Evolutionary conservation across 2,797 vertebrate genomes (phyloP), one percentile per base, ranked within the genome.

Genomic region (Gymnocypris eckloni): DNA sequence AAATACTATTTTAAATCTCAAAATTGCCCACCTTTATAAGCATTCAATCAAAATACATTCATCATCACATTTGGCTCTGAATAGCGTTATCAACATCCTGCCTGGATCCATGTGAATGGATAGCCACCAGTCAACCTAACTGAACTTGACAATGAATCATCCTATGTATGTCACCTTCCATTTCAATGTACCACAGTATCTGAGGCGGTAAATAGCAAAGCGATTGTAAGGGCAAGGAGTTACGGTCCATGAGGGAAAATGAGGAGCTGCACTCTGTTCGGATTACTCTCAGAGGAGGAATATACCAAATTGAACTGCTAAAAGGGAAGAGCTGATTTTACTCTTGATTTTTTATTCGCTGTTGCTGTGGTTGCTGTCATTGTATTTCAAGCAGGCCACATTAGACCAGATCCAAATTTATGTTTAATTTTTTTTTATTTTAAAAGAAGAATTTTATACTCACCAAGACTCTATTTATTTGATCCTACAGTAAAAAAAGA

Each of bases 141-240:
- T 15, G 61, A 67, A 67, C 16, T 67, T 69, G 43, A 81, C 41
- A 81, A 67, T 81, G 12, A 67, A 67, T 80, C 41, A 67, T 18
- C 43, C 56, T 79, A 45, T 41, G 37, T 78, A 61, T 20, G 39
- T 28, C 37, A 45, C 77, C n/a, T 79, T 64, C 56, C 43, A 2
- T 37, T 22, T 67, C 41, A 67, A 45, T 50, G 43, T 37, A 80
- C 59, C 66, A 18, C 54, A 43, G 37, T 79, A 79, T 43, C 13
- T 64, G 13, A 28, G 77, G 56, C 1, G n/a, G 56, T 79, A 10
- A 41, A 78, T 10, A 79, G 76, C n/a, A 59, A 79, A 79, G 37
- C 11, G 28, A 33, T 66, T 80, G 25, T 67, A 33, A 50, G 25
- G 61, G 59, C 43, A 67, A 67, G 48, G 78, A 80, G 41, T 66